Base-by-base conservation (phyloP, 2,797 vertebrate species). In the Pantherophis vulpinus region DNA sequence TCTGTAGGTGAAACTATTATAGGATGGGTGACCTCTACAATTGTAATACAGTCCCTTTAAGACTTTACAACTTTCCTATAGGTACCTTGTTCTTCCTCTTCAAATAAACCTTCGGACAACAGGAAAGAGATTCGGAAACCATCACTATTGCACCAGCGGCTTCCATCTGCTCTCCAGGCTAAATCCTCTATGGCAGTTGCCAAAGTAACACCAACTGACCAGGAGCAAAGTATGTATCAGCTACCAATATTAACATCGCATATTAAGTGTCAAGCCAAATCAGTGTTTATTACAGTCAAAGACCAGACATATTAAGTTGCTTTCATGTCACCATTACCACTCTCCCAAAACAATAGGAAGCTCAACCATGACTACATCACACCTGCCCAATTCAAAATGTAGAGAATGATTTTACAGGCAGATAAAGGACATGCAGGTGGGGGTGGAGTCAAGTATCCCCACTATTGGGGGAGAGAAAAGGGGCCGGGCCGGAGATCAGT, bases 191-290 rank as follows among this genome's bases (percentile, higher is more conserved):
- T 93, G 11, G 90, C 23, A 95, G 86, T 70, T 42, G 29, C 90
- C 87, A 91, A 88, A 47, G 93, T 92, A 58, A 47, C 93, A 91
- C 6, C 94, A 58, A 51, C 90, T 92, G 93, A 25, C 93, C 95
- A 94, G 93, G 94, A 95, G 47, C 88, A 91, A 95, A 96, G 96
- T 97, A 96, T 93, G 96, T 97, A 94, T 88, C 93, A 61, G 92
- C 70, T 91, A 93, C 94, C 92, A 95, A 60, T 92, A 86, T 93
- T 95, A 92, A 51, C 1, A 14, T 79, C 91, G 1, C 0, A 3
- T 87, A 91, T 47, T 88, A 79, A 42, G 37, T 83, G 9, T 11
- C 66, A 74, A 74, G n/a, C 16, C 66, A 74, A 74, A 74, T 16
- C 6, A 70, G 14, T 70, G n/a, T 70, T 32, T 70, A 70, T 70